A percentile compares a stretch with the other conserved stretches of the same genome.
phyloP scores from a whole-genome alignment of 2,888 invertebrate genomes.

The Flexamia atlantica region DNA sequence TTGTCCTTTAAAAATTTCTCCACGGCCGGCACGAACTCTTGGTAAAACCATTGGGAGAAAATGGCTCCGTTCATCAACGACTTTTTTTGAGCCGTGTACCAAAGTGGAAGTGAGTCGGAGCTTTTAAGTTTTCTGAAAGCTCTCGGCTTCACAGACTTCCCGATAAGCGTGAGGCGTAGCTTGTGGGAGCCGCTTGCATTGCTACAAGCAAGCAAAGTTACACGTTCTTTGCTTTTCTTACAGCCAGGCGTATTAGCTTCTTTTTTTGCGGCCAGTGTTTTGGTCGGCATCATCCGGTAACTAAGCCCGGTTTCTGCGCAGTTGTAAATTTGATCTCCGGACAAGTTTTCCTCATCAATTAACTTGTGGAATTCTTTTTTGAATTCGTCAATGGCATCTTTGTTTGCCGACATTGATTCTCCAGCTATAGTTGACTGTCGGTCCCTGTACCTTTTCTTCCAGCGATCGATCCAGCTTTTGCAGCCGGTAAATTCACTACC shows the following conservation, averaged over 20 bases:
- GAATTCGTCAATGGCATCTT: background rate
- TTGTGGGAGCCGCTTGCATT: constrained; percentile 69
- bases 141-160: constrained; percentile 68
- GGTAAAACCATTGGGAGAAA: constrained; percentile 2
- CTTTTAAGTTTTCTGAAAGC: constrained; percentile 68
- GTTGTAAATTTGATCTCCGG: constrained; percentile 62
- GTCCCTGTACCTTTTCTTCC: constrained; percentile 4
- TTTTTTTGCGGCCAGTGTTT: constrained; percentile 66
- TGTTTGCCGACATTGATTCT: background rate
- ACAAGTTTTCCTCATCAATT: background rate
- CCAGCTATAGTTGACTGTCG: constrained; percentile 1
- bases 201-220: constrained; percentile 69
- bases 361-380: background rate
- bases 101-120: constrained; percentile 63
- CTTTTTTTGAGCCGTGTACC: background rate
- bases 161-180: constrained; percentile 68
- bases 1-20: background rate
- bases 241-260: constrained; percentile 66
- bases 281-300: constrained; percentile 69
- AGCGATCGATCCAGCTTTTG: constrained; percentile 1
- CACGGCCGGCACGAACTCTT: background rate
- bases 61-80: constrained; percentile 5
- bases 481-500: constrained; percentile 15
- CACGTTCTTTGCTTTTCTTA: constrained; percentile 69
- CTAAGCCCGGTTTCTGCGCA: constrained; percentile 70